These are phyloP conservation scores for Eupithecia exiguata DNA, from an alignment of 2,888 invertebrate genomes.

Conservation along the genomic window DNA sequence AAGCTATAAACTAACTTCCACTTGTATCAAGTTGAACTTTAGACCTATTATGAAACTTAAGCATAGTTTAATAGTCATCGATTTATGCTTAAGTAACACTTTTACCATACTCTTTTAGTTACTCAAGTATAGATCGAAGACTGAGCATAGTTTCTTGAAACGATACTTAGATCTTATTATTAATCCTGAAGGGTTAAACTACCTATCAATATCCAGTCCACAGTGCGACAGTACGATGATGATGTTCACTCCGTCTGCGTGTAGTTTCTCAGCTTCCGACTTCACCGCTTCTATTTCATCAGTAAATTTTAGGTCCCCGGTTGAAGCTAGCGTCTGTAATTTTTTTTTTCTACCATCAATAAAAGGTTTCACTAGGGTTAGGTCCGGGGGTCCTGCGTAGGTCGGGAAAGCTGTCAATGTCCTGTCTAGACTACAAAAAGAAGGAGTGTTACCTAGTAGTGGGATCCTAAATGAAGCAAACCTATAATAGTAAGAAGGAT, in stretches of 20 bases:
- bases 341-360: neutral
- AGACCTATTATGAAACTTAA: no score
- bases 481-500: neutral
- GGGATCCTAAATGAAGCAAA: neutral
- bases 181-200: constrained; percentile 15
- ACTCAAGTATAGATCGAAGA: no score
- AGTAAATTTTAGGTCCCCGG: constrained; percentile 86
- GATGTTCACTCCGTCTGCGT: constrained; percentile 87
- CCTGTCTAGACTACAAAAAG: no score
- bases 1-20: no score
- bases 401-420: neutral
- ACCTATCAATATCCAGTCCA: constrained; percentile 87
- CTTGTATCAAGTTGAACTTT: no score
- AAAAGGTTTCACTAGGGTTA: neutral
- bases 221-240: constrained; percentile 93
- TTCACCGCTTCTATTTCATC: constrained; percentile 87
- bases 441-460: no score
- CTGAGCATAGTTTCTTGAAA: no score
- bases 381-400: neutral
- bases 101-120: no score
- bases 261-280: constrained; percentile 86
- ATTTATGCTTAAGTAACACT: no score
- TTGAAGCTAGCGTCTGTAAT: constrained; percentile 85
- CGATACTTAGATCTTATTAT: no score
- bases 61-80: no score